Base-by-base conservation (phyloP, 2,888 invertebrate genomes). In the Sphecodes monilicornis region DNA sequence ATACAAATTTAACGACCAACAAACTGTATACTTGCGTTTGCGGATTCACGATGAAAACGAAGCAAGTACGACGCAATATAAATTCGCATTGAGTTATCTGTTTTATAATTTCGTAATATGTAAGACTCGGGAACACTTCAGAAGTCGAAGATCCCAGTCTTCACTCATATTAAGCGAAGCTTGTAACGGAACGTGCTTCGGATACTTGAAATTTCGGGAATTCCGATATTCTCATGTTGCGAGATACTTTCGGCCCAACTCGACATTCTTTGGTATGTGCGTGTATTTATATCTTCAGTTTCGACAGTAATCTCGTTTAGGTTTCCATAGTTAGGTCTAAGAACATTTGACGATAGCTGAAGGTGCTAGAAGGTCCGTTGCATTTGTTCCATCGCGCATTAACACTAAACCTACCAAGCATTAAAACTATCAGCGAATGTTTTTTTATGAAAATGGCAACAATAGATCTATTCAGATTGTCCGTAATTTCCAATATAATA, bases 141-240 rank as follows among this genome's bases (percentile, higher is more conserved):
- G 60, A 60, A 60, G 60, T 60, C 29, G 60, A 60, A 60, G 60
- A 60, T 60, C 16, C 29, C 57, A 26, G 60, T 29, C 13, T 29
- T 60, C 60, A 29, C 60, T 60, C 60, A 60, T 60, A 60, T 60
- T 60, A 60, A 60, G 29, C 29, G 60, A 29, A 60, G 29, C 60
- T 60, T 60, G 29, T 29, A 29, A 60, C 29, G 60, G 60, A 2
- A 60, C 60, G 60, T 60, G 60, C 60, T 60, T 60, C 60, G 60
- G 60, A 60, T 60, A 60, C 60, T 60, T 60, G 29, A 60, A 16
- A 60, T 60, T 60, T 60, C 16, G 60, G 60, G 60, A 29, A 29
- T 60, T 16, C 29, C 60, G 60, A 60, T 60, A 60, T 60, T 29
- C 26, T 16, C 60, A 16, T 26, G 60, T 60, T 6, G 16, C 60